Percentiles rank a stretch among this genome's conserved stretches.
Conservation (phyloP, 2,113 vertebrate genomes). For the Poeciliopsis occidentalis region DNA sequence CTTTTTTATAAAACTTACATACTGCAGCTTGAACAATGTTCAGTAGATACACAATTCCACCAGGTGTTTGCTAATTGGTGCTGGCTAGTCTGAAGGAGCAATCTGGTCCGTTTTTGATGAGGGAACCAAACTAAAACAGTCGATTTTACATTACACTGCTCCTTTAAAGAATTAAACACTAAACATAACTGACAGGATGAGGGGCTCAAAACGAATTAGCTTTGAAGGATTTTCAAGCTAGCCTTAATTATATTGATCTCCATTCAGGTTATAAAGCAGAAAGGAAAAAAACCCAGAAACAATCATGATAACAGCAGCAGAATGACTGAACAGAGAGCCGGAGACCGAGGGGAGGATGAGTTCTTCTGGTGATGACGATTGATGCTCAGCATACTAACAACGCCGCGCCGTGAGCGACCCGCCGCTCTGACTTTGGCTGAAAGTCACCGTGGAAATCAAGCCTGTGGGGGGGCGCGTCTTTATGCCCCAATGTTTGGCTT, state of each 20-base stretch:
- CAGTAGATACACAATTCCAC: too few relatives aligned
- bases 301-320: neutral
- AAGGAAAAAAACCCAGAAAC: neutral
- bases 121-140: too few relatives aligned
- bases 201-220: neutral
- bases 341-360: neutral
- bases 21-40: too few relatives aligned
- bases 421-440: slow-evolving; percentile 59
- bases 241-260: neutral
- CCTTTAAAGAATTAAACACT: neutral
- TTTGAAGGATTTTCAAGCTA: neutral
- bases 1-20: too few relatives aligned
- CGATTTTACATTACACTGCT: too few relatives aligned
- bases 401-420: neutral
- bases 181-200: neutral
- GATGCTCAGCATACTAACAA: slow-evolving; percentile 9
- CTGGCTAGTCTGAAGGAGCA: too few relatives aligned
- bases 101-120: too few relatives aligned
- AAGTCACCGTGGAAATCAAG: slow-evolving; percentile 62
- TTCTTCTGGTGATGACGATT: slow-evolving; percentile 2
- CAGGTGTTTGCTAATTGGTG: too few relatives aligned
- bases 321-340: neutral
- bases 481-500: slow-evolving; percentile 21
- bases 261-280: neutral
- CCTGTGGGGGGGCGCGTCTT: slow-evolving; percentile 31